phyloP scores from a whole-genome alignment of 2,113 vertebrate genomes.

The Microtus richardsoni region DNA sequence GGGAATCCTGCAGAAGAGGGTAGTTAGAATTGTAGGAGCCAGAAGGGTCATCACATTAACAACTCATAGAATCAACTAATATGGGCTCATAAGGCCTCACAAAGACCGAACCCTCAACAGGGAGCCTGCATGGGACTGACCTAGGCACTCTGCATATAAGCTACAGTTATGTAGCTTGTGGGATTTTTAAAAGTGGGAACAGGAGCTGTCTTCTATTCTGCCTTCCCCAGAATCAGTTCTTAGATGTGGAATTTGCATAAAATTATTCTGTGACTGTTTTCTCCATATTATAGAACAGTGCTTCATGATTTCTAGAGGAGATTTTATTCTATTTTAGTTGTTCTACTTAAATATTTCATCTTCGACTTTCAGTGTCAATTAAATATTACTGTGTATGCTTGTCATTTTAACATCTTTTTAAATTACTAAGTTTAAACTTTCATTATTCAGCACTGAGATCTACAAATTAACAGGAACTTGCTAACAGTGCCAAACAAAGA shows the following conservation, averaged over 20 bases:
- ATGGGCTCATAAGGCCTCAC: not conserved
- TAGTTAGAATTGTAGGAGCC: not conserved
- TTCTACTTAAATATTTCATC: slow-evolving; percentile 59
- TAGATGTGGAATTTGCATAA: slow-evolving; percentile 56
- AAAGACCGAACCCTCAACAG: not conserved
- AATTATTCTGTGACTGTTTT: slow-evolving; percentile 51
- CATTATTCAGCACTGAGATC: slow-evolving; percentile 56
- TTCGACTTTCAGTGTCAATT: slow-evolving; percentile 52
- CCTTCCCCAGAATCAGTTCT: slow-evolving; percentile 7
- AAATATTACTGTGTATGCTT: slow-evolving; percentile 49
- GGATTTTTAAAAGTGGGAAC: not conserved
- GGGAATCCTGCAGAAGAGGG: not conserved
- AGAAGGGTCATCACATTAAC: not conserved
- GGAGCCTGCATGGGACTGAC: not conserved
- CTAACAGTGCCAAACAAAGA: slow-evolving; percentile 32
- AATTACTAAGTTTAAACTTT: slow-evolving; percentile 40
- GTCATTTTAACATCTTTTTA: slow-evolving; percentile 66
- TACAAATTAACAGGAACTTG: slow-evolving; percentile 58
- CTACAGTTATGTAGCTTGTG: not conserved
- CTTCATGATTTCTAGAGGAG: slow-evolving; percentile 51
- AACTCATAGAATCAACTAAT: not conserved
- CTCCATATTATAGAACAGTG: slow-evolving; percentile 20
- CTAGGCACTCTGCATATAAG: not conserved
- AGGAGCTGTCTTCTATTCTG: not conserved
- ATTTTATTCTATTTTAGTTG: slow-evolving; percentile 55